phyloP scores from a whole-genome alignment of 2,888 invertebrate species.

The Noctua comes region DNA sequence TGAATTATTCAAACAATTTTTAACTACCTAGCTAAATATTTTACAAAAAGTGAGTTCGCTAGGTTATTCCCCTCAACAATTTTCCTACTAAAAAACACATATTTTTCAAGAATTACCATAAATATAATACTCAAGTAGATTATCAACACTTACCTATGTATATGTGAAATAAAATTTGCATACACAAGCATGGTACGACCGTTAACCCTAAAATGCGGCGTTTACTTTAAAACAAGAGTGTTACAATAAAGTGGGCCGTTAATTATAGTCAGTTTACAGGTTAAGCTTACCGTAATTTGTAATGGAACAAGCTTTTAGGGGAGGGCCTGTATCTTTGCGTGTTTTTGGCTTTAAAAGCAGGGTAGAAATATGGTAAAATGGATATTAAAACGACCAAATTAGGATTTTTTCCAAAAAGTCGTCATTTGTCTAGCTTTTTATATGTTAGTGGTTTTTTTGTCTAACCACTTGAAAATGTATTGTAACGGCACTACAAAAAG shows the following conservation, averaged over 20 bases:
- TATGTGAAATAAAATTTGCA: conserved; percentile 55
- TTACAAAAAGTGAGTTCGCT: not conserved
- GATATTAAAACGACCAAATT: not conserved
- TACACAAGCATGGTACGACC: conserved; percentile 47
- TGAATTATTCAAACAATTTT: conserved; percentile 1
- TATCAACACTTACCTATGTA: conserved; percentile 31
- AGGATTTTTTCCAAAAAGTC: not conserved
- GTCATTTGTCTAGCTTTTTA: not conserved
- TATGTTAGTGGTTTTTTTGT: not conserved
- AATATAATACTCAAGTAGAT: conserved; percentile 30
- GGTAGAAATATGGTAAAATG: conserved; percentile 5
- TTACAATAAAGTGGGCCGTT: conserved; percentile 66
- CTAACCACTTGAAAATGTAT: too few relatives aligned
- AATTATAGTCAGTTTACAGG: conserved; percentile 66
- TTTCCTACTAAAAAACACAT: conserved; percentile 12
- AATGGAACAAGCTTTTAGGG: conserved; percentile 54
- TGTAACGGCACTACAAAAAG: too few relatives aligned
- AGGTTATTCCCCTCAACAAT: conserved; percentile 10
- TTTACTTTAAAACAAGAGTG: conserved; percentile 66
- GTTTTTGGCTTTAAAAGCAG: conserved; percentile 30
- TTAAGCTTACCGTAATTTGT: conserved; percentile 65
- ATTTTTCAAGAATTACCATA: conserved; percentile 44
- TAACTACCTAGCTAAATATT: not conserved
- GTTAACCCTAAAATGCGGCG: conserved; percentile 63
- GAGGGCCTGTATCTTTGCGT: conserved; percentile 33